Evolutionary conservation across 2,888 invertebrate genomes (phyloP).

Genomic region (Tinea pellionella): DNA sequence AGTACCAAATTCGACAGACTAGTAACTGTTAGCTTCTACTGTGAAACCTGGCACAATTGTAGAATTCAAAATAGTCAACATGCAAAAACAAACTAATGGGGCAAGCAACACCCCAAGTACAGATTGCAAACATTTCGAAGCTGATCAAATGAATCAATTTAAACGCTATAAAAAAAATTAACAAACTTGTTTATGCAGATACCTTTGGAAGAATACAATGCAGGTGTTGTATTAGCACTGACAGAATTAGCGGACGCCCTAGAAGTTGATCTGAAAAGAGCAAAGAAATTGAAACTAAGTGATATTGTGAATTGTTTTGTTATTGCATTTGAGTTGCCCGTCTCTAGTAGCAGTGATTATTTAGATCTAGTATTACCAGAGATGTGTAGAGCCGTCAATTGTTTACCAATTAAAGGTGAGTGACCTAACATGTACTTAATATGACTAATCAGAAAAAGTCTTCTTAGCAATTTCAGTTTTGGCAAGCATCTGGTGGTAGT

Average conservation of each 20-base stretch:
- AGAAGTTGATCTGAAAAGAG: slow-evolving; percentile 76
- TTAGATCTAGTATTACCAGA: slow-evolving; percentile 85
- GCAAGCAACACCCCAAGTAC: too few species aligned
- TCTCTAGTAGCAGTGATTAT: slow-evolving; percentile 80
- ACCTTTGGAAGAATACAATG: slow-evolving; percentile 61
- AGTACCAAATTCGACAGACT: too few species aligned
- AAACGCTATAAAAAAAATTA: not conserved
- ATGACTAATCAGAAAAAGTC: too few species aligned
- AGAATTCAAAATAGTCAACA: too few species aligned
- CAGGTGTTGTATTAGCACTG: slow-evolving; percentile 80
- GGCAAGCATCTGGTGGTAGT: too few species aligned
- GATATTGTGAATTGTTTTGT: slow-evolving; percentile 72
- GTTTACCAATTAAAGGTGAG: slow-evolving; percentile 73
- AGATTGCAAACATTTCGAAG: too few species aligned
- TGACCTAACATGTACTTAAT: slow-evolving; percentile 1
- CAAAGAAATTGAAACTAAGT: slow-evolving; percentile 57
- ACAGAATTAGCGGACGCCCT: slow-evolving; percentile 78
- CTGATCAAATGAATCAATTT: too few species aligned
- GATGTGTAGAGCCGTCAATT: slow-evolving; percentile 80
- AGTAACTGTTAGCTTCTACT: too few species aligned
- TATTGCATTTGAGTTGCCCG: slow-evolving; percentile 84
- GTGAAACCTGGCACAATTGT: too few species aligned
- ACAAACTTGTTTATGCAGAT: slow-evolving; percentile 29
- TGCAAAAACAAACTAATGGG: too few species aligned
- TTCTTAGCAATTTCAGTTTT: too few species aligned